Base-by-base conservation (phyloP, 2,797 vertebrate species). In the Onychomys torridus region DNA sequence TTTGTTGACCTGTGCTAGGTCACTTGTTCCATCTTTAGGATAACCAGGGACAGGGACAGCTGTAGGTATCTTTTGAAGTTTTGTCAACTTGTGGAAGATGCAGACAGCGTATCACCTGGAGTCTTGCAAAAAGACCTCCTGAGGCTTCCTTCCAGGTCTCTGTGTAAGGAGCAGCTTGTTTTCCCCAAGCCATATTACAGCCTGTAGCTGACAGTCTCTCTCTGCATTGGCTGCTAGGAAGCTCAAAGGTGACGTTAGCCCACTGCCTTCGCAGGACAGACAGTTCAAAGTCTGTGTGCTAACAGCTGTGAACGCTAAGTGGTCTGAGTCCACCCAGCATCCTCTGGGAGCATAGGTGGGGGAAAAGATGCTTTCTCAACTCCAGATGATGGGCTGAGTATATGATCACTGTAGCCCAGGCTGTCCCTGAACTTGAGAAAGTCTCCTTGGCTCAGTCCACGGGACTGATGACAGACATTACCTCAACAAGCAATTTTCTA, bases 401-500 rank as follows among this genome's bases (percentile, higher is more conserved):
- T 5, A 40, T 9, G 5, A 21, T 32, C 19, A 19, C 13, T 65
- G 6, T 65, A 49, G 40, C 82, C 40, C 19, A 65, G 13, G 59
- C 29, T 84, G 6, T 29, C 43, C 21, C 43, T 29, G 25, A 46
- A 76, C 43, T 77, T 43, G 49, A 16, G 43, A 29, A 8, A 77
- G 13, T 32, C 27, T 6, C 14, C 43, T 5, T 49, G 23, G 12
- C 75, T 69, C 46, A 69, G 65, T 52, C 3, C 43, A 14, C 84
- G 6, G 6, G 43, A 65, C 27, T 21, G 43, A 52, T 25, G 63
- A 23, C 46, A 69, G 63, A 34, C 32, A 52, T 88, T 96, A 96
- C 97, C 98, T 97, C 94, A 97, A 98, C 84, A 9, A 96, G 98
- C 97, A 97, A 79, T 95, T 61, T 97, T 92, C 97, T 97, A 98